Evolutionary conservation across 2,888 invertebrate genomes (phyloP).

Genomic region (Eilema depressum): DNA sequence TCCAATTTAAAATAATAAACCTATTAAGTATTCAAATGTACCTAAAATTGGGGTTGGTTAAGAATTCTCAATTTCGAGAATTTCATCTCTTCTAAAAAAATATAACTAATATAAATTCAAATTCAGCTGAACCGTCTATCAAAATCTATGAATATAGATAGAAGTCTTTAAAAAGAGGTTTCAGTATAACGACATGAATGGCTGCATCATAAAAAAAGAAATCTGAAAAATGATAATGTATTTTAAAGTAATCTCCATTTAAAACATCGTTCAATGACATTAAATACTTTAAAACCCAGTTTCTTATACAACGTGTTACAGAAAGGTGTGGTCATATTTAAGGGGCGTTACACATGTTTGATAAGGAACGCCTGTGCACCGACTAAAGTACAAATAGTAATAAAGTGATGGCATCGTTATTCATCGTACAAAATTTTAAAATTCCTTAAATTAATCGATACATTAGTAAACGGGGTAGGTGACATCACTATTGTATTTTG

Average conservation of each 20-base stretch:
- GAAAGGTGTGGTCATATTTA: too few species aligned
- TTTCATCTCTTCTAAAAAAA: too few species aligned
- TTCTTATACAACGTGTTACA: too few species aligned
- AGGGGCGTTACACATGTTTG: too few species aligned
- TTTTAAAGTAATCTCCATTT: not conserved
- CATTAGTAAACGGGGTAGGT: too few species aligned
- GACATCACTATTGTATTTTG: too few species aligned
- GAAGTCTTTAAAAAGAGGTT: not conserved
- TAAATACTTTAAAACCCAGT: not conserved
- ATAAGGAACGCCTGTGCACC: too few species aligned
- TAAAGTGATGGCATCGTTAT: too few species aligned
- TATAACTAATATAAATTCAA: not conserved
- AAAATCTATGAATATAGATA: not conserved
- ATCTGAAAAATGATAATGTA: not conserved
- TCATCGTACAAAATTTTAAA: too few species aligned
- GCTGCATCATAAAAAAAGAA: not conserved
- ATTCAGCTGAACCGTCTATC: constrained; percentile 3
- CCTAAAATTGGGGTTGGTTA: not conserved
- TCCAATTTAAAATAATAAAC: not conserved
- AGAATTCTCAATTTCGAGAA: not conserved
- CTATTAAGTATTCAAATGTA: too few species aligned
- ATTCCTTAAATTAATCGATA: too few species aligned
- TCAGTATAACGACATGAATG: not conserved
- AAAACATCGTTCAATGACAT: not conserved
- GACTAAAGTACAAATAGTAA: too few species aligned